These are phyloP conservation scores for Enteromius trimaculatus DNA, from an alignment of 2,797 vertebrate genomes.

Conservation along the genomic window DNA sequence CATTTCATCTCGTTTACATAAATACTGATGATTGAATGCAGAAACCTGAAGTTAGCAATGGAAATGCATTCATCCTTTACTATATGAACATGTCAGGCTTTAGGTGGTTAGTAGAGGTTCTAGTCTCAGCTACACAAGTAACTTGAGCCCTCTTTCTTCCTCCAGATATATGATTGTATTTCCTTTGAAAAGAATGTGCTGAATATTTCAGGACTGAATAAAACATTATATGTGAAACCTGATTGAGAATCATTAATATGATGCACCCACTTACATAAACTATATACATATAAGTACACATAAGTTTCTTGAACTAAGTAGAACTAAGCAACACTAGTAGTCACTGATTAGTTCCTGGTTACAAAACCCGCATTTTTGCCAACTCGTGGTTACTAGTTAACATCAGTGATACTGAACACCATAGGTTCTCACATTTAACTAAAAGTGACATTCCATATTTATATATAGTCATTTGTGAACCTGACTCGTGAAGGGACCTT, in stretches of 20 bases:
- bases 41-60: neutral
- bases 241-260: neutral
- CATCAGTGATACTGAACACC: neutral
- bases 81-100: conserved; percentile 15
- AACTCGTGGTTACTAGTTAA: neutral
- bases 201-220: conserved; percentile 36
- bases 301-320: too few relatives aligned
- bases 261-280: neutral
- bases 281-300: too few relatives aligned
- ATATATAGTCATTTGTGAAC: neutral
- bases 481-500: neutral
- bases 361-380: neutral
- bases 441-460: neutral
- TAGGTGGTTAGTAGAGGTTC: conserved; percentile 12
- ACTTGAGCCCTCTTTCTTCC: conserved; percentile 47
- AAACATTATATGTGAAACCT: conserved; percentile 34
- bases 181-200: conserved; percentile 43
- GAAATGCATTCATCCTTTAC: neutral
- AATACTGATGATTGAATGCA: conserved; percentile 28
- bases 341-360: neutral
- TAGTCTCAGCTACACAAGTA: conserved; percentile 37
- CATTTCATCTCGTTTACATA: conserved; percentile 28
- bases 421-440: neutral
- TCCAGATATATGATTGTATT: conserved; percentile 54
- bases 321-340: neutral